Percentiles rank a stretch among this genome's conserved stretches.
phyloP scores from a whole-genome alignment of 2,888 invertebrate genomes.

The Caenorhabditis panamensis region DNA sequence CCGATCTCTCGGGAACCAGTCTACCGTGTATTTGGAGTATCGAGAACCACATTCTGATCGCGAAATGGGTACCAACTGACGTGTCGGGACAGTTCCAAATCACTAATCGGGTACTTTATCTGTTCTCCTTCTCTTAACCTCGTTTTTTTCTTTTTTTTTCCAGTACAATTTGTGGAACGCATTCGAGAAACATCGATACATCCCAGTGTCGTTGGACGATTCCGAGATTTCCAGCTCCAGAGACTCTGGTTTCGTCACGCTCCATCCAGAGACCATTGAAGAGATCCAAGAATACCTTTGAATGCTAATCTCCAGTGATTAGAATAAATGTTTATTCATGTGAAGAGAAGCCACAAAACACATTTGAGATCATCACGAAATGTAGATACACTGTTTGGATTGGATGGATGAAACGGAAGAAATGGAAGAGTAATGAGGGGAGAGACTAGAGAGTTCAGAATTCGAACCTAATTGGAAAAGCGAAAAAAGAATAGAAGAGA shows the following conservation, averaged over 20 bases:
- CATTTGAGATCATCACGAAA: constrained; percentile 12
- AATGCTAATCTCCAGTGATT: not conserved
- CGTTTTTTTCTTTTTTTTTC: constrained; percentile 3
- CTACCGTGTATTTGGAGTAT: constrained; percentile 40
- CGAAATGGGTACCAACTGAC: constrained; percentile 38
- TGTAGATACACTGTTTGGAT: constrained; percentile 29
- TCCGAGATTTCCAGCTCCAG: not conserved
- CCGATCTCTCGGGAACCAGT: not conserved
- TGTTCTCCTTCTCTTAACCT: not conserved
- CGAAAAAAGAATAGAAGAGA: constrained; percentile 1
- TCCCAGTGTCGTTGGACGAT: not conserved
- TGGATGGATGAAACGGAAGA: not conserved
- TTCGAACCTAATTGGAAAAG: not conserved
- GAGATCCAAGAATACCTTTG: constrained; percentile 1
- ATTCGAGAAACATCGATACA: constrained; percentile 18
- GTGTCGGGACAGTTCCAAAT: constrained; percentile 17
- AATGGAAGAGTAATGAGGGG: too few species aligned
- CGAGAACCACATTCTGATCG: constrained; percentile 49
- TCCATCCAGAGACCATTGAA: constrained; percentile 1
- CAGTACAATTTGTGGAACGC: constrained; percentile 37
- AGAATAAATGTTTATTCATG: constrained; percentile 19
- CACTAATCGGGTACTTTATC: constrained; percentile 41
- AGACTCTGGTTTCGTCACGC: constrained; percentile 1
- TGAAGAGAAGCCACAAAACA: constrained; percentile 1
- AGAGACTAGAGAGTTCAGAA: constrained; percentile 2